phyloP scores from a whole-genome alignment of 2,113 vertebrate species.

The Notarius lentiginosus region DNA sequence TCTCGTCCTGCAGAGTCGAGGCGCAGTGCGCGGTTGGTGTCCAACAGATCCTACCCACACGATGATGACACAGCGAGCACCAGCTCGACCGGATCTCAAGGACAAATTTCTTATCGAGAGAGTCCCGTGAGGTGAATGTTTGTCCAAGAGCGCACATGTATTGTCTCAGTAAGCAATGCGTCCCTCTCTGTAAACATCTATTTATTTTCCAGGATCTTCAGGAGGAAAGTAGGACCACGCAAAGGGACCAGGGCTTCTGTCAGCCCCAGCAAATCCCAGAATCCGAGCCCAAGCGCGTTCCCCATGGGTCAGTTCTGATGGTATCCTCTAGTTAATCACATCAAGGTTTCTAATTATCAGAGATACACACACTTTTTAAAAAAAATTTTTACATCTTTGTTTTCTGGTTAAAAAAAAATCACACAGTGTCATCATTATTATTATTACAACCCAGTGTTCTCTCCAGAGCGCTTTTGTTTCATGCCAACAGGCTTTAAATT shows the following conservation, averaged over 20 bases:
- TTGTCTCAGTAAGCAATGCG: not conserved
- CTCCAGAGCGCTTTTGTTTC: too few relatives aligned
- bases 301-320: constrained; percentile 28
- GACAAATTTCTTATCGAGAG: constrained; percentile 48
- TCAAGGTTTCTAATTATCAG: not conserved
- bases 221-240: constrained; percentile 30
- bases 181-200: not conserved
- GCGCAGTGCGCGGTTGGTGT: constrained; percentile 37
- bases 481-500: too few relatives aligned
- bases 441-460: not conserved
- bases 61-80: constrained; percentile 54
- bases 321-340: not conserved
- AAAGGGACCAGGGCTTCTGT: constrained; percentile 30
- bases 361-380: not conserved
- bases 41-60: constrained; percentile 5
- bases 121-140: constrained; percentile 40
- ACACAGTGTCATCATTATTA: not conserved
- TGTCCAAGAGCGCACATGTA: not conserved
- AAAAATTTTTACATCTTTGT: too few relatives aligned
- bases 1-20: constrained; percentile 34
- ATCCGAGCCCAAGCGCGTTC: not conserved
- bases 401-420: not conserved
- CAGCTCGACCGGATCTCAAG: constrained; percentile 46
- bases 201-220: constrained; percentile 38
- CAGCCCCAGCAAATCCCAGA: not conserved